Conservation (phyloP, 2,113 vertebrate species). For the Podilymbus podiceps region DNA sequence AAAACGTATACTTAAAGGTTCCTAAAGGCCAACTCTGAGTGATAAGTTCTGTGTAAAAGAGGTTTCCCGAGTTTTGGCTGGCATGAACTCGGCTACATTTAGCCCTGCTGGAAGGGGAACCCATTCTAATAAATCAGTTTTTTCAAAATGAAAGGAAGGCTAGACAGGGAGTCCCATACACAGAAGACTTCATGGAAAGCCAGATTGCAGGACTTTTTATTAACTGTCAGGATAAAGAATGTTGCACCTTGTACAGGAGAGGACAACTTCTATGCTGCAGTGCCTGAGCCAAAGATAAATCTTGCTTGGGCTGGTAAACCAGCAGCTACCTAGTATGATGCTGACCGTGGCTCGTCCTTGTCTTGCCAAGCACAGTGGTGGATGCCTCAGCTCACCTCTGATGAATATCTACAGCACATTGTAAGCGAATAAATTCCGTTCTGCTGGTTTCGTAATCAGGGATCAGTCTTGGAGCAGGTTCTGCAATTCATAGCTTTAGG, state of each 20-base stretch:
- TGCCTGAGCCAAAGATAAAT: neutral
- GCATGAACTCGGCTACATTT: neutral
- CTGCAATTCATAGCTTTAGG: constrained; percentile 21
- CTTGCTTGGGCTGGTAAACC: neutral
- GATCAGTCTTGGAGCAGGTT: neutral
- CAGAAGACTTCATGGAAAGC: neutral
- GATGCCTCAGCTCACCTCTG: neutral
- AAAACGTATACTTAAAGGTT: too few relatives aligned
- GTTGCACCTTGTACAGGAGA: neutral
- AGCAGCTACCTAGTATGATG: neutral
- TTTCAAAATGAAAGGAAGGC: neutral
- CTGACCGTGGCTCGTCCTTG: neutral
- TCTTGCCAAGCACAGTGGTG: neutral
- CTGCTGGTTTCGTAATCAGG: neutral
- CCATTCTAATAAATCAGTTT: neutral
- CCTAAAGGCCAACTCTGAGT: neutral
- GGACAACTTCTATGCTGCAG: neutral
- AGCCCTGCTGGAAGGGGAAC: neutral
- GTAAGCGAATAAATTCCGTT: neutral
- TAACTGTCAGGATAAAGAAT: neutral
- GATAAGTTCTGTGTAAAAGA: neutral
- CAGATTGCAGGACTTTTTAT: neutral
- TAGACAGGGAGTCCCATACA: neutral
- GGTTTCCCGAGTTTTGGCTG: neutral
- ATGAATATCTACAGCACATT: neutral